A percentile compares a stretch with the other conserved stretches of the same genome.
These are phyloP conservation scores for Lypha dubia DNA, from an alignment of 2,888 invertebrate species.

Conservation along the genomic window DNA sequence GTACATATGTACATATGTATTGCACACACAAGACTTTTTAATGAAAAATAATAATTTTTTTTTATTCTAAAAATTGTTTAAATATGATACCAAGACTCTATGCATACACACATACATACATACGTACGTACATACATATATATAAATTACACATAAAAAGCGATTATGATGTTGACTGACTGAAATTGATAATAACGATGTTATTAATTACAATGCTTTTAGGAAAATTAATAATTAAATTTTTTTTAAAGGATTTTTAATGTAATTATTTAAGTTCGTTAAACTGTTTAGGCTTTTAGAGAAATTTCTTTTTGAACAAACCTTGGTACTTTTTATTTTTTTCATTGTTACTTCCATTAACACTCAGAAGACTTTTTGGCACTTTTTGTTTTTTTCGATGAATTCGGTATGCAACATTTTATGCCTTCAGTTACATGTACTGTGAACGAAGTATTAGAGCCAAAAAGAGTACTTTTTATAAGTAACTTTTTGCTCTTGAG, in stretches of 20 bases:
- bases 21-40: slow-evolving; percentile 37
- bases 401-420: too few relatives aligned
- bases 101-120: not conserved
- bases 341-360: too few relatives aligned
- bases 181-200: slow-evolving; percentile 24
- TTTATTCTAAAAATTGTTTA: slow-evolving; percentile 24
- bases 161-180: slow-evolving; percentile 16
- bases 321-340: too few relatives aligned
- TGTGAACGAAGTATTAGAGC: too few relatives aligned
- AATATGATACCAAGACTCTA: not conserved
- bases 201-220: slow-evolving; percentile 9
- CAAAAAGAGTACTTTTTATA: too few relatives aligned
- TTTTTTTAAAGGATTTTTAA: not conserved
- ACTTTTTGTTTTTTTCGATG: too few relatives aligned
- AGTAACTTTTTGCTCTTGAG: too few relatives aligned
- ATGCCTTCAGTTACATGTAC: too few relatives aligned
- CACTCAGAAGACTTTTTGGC: too few relatives aligned
- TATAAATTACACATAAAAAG: not conserved
- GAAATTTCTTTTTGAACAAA: too few relatives aligned
- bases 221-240: not conserved
- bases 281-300: slow-evolving; percentile 1
- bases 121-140: not conserved
- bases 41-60: slow-evolving; percentile 50
- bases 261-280: not conserved
- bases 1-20: not conserved